Conservation (phyloP, 2,888 invertebrate species). For the Stenolophus ochropezus region DNA sequence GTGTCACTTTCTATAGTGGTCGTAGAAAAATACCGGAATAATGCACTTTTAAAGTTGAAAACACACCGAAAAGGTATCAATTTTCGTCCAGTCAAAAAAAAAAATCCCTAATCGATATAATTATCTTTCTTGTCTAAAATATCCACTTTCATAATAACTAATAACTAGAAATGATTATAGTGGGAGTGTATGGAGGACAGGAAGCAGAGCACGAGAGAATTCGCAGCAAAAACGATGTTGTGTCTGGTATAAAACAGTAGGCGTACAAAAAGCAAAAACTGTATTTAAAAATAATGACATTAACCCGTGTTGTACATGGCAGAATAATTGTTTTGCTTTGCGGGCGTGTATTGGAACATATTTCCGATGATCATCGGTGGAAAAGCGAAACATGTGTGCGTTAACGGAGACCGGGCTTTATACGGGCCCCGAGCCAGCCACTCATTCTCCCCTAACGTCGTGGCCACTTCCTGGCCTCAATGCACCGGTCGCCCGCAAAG, state of each 20-base stretch:
- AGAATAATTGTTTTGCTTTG: neutral
- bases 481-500: conserved; percentile 49
- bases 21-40: no score
- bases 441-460: conserved; percentile 19
- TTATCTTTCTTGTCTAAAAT: no score
- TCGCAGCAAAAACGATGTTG: no score
- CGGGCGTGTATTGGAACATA: conserved; percentile 5
- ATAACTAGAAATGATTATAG: no score
- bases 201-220: no score
- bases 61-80: no score
- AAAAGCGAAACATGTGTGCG: neutral
- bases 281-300: neutral
- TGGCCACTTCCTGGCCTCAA: conserved; percentile 30
- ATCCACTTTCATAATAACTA: no score
- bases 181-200: no score
- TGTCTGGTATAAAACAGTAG: neutral
- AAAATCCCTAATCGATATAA: no score
- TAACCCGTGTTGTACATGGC: neutral
- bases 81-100: no score
- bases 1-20: no score
- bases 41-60: no score
- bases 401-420: neutral
- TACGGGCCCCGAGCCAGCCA: neutral
- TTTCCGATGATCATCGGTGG: conserved; percentile 8
- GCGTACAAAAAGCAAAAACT: neutral